Percentiles rank a stretch among this genome's conserved stretches.
These are phyloP conservation scores for Lacanobia oleracea DNA, from an alignment of 2,888 invertebrate species.

Conservation along the genomic window DNA sequence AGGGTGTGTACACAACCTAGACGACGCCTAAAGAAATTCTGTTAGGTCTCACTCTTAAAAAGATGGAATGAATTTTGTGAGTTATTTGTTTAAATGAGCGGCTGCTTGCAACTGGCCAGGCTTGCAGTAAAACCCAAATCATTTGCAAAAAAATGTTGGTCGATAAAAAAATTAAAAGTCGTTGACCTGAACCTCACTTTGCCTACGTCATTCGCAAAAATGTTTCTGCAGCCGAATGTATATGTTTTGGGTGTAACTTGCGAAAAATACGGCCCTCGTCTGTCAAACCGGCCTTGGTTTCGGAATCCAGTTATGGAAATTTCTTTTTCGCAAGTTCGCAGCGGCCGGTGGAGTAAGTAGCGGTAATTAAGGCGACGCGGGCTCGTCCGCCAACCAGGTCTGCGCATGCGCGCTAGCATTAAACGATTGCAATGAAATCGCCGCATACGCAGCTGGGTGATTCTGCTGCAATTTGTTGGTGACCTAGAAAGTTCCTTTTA, in stretches of 20 bases:
- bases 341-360: constrained; percentile 48
- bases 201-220: constrained; percentile 28
- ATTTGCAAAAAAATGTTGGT: neutral
- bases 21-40: neutral
- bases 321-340: constrained; percentile 62
- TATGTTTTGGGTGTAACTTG: constrained; percentile 40
- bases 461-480: constrained; percentile 42
- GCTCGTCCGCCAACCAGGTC: constrained; percentile 19
- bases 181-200: constrained; percentile 23
- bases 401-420: constrained; percentile 19
- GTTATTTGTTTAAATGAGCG: neutral
- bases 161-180: neutral
- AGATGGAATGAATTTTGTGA: too few species aligned
- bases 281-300: constrained; percentile 42
- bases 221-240: constrained; percentile 9
- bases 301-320: constrained; percentile 62
- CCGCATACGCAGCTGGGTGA: constrained; percentile 45
- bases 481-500: constrained; percentile 35
- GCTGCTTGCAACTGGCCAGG: neutral
- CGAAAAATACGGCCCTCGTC: constrained; percentile 46
- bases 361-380: constrained; percentile 56
- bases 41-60: neutral
- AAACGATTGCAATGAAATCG: constrained; percentile 59
- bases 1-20: neutral
- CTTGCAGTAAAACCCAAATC: neutral